These are phyloP conservation scores for Trochalopteron elliotii DNA, from an alignment of 2,113 vertebrate species.

Conservation along the genomic window DNA sequence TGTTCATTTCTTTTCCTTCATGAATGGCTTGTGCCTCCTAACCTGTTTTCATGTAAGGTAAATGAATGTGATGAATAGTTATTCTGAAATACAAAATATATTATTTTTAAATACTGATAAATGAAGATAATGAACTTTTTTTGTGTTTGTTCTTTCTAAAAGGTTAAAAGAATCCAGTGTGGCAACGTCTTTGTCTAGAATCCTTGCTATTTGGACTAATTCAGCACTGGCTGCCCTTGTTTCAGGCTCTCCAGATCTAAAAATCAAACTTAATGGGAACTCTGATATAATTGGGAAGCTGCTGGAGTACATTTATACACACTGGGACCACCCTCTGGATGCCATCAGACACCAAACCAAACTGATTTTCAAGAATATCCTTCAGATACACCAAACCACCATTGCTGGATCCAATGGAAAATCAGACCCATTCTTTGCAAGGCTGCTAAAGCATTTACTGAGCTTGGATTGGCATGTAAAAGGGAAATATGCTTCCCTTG, in stretches of 20 bases:
- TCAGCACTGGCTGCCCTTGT: constrained; percentile 79
- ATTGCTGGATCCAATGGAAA: background rate
- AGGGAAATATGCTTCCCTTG: constrained; percentile 89
- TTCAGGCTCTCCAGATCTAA: constrained; percentile 67
- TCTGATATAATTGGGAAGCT: constrained; percentile 73
- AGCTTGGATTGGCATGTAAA: constrained; percentile 91
- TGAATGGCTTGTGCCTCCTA: background rate
- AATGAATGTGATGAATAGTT: background rate
- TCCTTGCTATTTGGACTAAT: constrained; percentile 86
- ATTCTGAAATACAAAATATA: background rate
- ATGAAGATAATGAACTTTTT: background rate
- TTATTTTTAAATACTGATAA: background rate
- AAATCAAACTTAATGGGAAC: constrained; percentile 74
- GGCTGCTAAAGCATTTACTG: constrained; percentile 79
- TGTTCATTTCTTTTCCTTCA: background rate
- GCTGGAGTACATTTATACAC: constrained; percentile 88
- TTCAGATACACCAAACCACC: constrained; percentile 80
- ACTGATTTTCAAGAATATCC: constrained; percentile 87
- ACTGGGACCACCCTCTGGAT: constrained; percentile 96
- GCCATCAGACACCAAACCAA: constrained; percentile 91
- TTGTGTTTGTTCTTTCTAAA: background rate
- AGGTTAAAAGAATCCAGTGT: constrained; percentile 90
- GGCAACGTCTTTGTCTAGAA: constrained; percentile 85
- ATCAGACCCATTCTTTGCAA: constrained; percentile 78
- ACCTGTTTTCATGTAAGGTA: background rate